These are phyloP conservation scores for Pemphigus obesinymphae DNA, from an alignment of 1,140 invertebrate species.

Conservation along the genomic window DNA sequence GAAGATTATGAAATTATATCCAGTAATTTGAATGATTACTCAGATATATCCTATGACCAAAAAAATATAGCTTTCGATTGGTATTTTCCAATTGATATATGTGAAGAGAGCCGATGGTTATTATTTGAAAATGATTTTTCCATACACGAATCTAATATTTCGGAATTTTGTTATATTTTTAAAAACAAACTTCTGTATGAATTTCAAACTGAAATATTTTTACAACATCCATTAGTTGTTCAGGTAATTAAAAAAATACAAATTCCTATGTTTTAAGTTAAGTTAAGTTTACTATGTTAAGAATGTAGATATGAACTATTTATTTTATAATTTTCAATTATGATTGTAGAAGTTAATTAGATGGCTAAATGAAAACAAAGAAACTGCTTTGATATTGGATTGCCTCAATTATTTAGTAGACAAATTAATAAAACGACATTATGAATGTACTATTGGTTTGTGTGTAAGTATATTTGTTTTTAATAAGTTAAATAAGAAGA, in stretches of 20 bases:
- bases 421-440: slow-evolving; percentile 8
- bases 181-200: background rate
- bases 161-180: background rate
- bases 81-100: slow-evolving; percentile 25
- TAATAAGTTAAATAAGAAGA: background rate
- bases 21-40: background rate
- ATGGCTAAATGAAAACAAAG: slow-evolving; percentile 32
- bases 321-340: background rate
- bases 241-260: background rate
- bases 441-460: background rate
- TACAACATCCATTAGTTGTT: slow-evolving; percentile 17
- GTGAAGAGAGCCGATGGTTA: background rate
- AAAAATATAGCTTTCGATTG: background rate
- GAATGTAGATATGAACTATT: too few relatives aligned
- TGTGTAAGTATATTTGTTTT: slow-evolving; percentile 11
- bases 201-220: slow-evolving; percentile 29
- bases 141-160: background rate
- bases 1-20: background rate
- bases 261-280: background rate
- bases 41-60: background rate
- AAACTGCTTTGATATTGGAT: slow-evolving; percentile 3
- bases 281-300: too few relatives aligned
- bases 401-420: background rate
- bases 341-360: background rate
- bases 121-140: background rate